A percentile compares a stretch with the other conserved stretches of the same genome.
phyloP scores from a whole-genome alignment of 2,888 invertebrate species.

The Uropetala carovei region DNA sequence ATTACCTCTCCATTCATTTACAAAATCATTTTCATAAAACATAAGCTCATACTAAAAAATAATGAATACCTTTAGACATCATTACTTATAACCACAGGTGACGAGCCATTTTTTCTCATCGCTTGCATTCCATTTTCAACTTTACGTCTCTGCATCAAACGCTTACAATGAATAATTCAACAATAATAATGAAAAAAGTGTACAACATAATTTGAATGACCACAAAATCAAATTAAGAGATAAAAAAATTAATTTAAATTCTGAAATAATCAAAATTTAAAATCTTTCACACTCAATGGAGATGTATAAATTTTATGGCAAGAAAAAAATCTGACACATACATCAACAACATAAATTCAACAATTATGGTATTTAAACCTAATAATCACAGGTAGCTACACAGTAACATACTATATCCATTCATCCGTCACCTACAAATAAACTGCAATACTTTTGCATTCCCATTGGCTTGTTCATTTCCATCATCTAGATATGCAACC shows the following conservation, averaged over 20 bases:
- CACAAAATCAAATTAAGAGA: not conserved
- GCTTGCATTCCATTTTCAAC: not conserved
- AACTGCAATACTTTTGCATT: conserved; percentile 10
- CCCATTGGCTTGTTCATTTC: not conserved
- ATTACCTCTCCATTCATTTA: not conserved
- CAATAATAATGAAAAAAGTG: not conserved
- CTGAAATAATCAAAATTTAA: not conserved
- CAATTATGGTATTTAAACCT: conserved; percentile 24
- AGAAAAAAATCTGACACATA: conserved; percentile 55
- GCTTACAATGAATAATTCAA: not conserved
- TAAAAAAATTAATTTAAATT: not conserved
- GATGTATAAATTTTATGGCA: conserved; percentile 42
- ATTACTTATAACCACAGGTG: no score
- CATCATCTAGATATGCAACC: not conserved
- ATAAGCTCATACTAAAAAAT: not conserved
- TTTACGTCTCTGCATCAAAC: not conserved
- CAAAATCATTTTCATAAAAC: not conserved
- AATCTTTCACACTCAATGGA: not conserved
- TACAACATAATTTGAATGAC: not conserved
- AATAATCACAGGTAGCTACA: conserved; percentile 53
- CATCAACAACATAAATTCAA: conserved; percentile 54
- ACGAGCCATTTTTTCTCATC: not conserved
- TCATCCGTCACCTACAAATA: conserved; percentile 30
- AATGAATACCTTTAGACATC: no score
- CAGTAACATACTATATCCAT: not conserved